Evolutionary conservation across 2,888 invertebrate species (phyloP).

Genomic region (Hypena proboscidalis): DNA sequence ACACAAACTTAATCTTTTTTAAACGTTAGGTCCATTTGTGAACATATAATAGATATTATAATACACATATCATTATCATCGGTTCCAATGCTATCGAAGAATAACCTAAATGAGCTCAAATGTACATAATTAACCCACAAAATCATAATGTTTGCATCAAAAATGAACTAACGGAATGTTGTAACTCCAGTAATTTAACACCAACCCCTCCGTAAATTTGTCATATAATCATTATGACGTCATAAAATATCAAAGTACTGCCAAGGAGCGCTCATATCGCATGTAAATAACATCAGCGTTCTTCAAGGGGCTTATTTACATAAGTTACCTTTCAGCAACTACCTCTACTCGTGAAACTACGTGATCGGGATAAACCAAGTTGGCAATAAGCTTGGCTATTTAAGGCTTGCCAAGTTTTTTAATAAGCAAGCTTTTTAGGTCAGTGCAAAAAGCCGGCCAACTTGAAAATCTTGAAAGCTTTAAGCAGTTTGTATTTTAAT

Average conservation of each 20-base stretch:
- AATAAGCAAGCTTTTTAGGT: conserved; percentile 10
- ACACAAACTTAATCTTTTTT: no score
- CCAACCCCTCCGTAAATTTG: no score
- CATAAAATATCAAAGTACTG: conserved; percentile 4
- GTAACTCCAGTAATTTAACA: no score
- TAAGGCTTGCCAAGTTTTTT: conserved; percentile 10
- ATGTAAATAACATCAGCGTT: conserved; percentile 4
- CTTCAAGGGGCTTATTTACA: conserved; percentile 7
- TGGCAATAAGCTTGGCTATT: conserved; percentile 6
- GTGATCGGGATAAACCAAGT: conserved; percentile 4
- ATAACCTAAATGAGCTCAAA: no score
- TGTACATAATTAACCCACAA: no score
- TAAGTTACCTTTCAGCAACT: conserved; percentile 1
- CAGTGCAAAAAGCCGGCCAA: background rate
- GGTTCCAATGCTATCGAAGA: no score
- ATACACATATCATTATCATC: no score
- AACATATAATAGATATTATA: no score
- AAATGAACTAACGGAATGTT: no score
- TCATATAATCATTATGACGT: background rate
- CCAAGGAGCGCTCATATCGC: background rate
- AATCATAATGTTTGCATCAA: no score
- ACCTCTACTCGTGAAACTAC: conserved; percentile 3
- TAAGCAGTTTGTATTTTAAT: conserved; percentile 3
- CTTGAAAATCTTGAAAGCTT: conserved; percentile 3
- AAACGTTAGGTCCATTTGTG: no score